Evolutionary conservation across 2,113 vertebrate species (phyloP).

Genomic region (Scomber colias): DNA sequence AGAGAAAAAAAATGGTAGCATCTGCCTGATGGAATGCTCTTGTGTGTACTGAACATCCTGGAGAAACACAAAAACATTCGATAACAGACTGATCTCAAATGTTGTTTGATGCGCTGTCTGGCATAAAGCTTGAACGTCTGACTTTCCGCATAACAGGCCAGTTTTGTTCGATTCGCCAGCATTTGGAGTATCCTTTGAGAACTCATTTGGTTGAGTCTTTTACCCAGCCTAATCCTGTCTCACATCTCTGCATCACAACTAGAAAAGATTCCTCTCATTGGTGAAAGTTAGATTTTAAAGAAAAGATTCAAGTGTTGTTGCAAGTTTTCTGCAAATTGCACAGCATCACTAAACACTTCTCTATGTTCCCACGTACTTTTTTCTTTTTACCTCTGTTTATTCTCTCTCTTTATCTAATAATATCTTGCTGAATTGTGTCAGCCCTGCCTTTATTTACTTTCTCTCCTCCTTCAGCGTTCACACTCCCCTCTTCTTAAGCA

Average conservation of each 20-base stretch:
- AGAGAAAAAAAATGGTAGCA: conserved; percentile 11
- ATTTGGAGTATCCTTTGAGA: background rate
- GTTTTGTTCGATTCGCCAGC: conserved; percentile 11
- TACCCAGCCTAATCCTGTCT: conserved; percentile 13
- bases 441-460: conserved; percentile 9
- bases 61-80: background rate
- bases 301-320: background rate
- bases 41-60: background rate
- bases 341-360: background rate
- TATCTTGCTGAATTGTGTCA: conserved; percentile 33
- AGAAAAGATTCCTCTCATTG: background rate
- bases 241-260: background rate
- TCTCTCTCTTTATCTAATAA: conserved; percentile 22
- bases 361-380: background rate
- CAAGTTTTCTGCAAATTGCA: background rate
- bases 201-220: conserved; percentile 54
- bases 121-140: conserved; percentile 16
- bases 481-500: conserved; percentile 32
- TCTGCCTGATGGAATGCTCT: conserved; percentile 6
- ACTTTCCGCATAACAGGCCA: background rate
- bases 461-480: conserved; percentile 21
- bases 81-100: background rate
- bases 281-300: conserved; percentile 16
- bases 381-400: background rate
- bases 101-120: conserved; percentile 9